Evolutionary conservation across 1,140 invertebrate species (phyloP), one percentile per base, ranked within the genome.

Genomic region (Drosophila guanche): DNA sequence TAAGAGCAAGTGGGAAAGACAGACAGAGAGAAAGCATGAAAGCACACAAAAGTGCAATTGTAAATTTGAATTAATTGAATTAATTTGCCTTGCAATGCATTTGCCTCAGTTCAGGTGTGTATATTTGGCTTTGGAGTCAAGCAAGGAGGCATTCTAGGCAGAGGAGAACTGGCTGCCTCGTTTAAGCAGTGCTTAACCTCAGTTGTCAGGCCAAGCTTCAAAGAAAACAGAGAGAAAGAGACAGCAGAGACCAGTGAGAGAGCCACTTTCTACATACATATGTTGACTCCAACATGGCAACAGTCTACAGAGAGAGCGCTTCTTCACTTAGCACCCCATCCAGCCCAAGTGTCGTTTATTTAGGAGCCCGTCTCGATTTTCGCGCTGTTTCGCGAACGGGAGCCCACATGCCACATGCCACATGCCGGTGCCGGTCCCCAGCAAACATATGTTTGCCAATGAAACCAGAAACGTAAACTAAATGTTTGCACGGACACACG

Each of bases 321-420:
- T 75, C 45, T 16, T 16, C 51, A 55, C 29, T 76, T 77, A 40
- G 55, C 66, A 66, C 27, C 33, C 25, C 25, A 20, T 20, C 33
- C 56, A 43, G 23, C 48, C 23, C 27, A 57, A 41, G 48, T 48
- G 57, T 42, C 47, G 74, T 62, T 79, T 74, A 69, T 79, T 74
- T 58, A 55, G 69, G 10, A 48, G 29, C 45, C 29, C 27, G 14
- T 10, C 46, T 61, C 37, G 41, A 52, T 74, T 83, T 83, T 83
- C 75, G 60, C 79, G 70, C 74, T 70, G 8, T 46, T 48, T 42
- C 46, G 69, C 45, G 60, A 83, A 74, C 27, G 22, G 42, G 41
- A 20, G 43, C 37, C 16, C 16, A 20, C 16, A 20, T 27, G 48
- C 22, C 27, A 6, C 25, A 37, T 8, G 5, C 27, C 25, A 22